These are phyloP conservation scores for Nanorana parkeri DNA, from an alignment of 2,113 vertebrate genomes.

Conservation along the genomic window DNA sequence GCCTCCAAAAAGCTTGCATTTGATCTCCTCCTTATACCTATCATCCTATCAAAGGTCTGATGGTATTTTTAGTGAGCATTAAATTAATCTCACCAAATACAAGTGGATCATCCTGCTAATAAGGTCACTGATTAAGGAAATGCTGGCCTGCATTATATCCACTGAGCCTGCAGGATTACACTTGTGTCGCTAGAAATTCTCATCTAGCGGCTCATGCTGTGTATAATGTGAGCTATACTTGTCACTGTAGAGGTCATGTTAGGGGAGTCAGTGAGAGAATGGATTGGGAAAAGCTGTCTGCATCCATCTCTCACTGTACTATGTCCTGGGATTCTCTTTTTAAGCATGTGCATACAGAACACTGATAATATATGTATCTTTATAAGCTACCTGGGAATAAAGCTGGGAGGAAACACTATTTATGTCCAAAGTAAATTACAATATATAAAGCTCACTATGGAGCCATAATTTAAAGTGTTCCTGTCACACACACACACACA, in stretches of 20 bases:
- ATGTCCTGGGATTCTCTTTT: too few species aligned
- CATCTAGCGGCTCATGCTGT: conserved; percentile 1
- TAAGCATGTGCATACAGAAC: too few species aligned
- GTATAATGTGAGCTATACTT: neutral
- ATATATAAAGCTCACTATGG: too few species aligned
- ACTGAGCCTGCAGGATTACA: conserved; percentile 21
- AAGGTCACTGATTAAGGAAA: conserved; percentile 30
- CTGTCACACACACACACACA: too few species aligned
- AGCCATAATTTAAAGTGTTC: too few species aligned
- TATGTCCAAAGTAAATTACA: too few species aligned
- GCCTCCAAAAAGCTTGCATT: neutral
- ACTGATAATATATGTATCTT: too few species aligned
- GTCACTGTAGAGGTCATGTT: neutral
- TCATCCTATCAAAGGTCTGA: conserved; percentile 30
- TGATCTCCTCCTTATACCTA: neutral
- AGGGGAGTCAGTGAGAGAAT: neutral
- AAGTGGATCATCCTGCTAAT: conserved; percentile 36
- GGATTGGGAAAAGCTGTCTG: neutral
- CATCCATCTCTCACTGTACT: too few species aligned
- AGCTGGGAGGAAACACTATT: too few species aligned
- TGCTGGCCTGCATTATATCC: conserved; percentile 11
- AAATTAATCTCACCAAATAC: conserved; percentile 34
- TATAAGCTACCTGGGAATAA: too few species aligned
- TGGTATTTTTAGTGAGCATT: conserved; percentile 14
- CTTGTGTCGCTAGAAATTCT: conserved; percentile 1